Conservation (phyloP, 2,113 vertebrate genomes). For the Mohoua ochrocephala region DNA sequence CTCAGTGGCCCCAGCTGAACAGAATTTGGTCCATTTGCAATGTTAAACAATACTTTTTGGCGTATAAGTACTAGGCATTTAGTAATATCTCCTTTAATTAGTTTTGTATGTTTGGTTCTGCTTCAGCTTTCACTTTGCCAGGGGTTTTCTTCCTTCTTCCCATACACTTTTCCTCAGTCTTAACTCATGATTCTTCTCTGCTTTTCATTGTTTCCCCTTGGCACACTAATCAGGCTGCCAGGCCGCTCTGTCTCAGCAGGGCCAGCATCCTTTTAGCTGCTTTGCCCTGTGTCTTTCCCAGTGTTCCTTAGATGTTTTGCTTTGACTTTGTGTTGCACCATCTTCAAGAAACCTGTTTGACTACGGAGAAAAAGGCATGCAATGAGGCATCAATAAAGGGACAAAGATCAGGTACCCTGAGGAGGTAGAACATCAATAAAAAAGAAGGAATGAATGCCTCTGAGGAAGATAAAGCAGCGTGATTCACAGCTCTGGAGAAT, state of each 20-base stretch:
- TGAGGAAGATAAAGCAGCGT: background rate
- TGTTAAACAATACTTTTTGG: background rate
- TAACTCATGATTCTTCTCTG: background rate
- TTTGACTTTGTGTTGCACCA: background rate
- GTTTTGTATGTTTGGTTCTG: background rate
- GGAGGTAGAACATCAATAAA: conserved; percentile 21
- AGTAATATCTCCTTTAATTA: background rate
- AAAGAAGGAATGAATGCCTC: background rate
- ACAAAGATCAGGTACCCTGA: conserved; percentile 28
- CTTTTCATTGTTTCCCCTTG: background rate
- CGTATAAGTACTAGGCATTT: background rate
- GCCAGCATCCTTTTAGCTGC: background rate
- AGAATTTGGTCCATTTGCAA: background rate
- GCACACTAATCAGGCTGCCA: background rate
- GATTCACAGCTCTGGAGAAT: conserved; percentile 18
- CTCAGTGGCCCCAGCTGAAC: background rate
- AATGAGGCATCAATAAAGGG: conserved; percentile 27
- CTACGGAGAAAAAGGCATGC: background rate
- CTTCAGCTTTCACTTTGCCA: background rate
- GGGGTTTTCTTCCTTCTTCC: background rate
- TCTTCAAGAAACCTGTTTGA: background rate
- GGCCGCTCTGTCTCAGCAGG: background rate
- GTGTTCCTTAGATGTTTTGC: background rate
- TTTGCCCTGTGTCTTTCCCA: background rate
- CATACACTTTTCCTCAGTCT: background rate